Evolutionary conservation across 2,113 vertebrate genomes (phyloP).

Genomic region (Anoura caudifer): DNA sequence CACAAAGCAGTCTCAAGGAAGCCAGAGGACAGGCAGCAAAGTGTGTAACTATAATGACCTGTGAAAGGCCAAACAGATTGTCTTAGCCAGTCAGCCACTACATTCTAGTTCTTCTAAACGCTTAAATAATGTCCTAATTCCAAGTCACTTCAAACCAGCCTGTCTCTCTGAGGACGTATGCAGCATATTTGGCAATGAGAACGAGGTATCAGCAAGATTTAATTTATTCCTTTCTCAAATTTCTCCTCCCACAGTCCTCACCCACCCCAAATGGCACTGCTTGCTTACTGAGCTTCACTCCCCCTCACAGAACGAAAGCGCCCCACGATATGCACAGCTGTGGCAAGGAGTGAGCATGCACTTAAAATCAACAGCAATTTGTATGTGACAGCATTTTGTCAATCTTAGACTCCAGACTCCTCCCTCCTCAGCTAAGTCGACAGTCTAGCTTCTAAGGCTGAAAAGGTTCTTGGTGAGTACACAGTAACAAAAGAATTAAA

Average conservation of each 20-base stretch:
- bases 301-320: conserved; percentile 16
- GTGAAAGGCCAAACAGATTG: conserved; percentile 29
- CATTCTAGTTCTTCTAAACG: conserved; percentile 7
- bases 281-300: conserved; percentile 65
- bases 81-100: background rate
- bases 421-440: conserved; percentile 43
- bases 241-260: conserved; percentile 64
- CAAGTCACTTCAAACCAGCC: conserved; percentile 33
- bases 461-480: conserved; percentile 41
- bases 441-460: conserved; percentile 48
- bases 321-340: background rate
- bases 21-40: background rate
- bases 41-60: background rate
- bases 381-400: conserved; percentile 67
- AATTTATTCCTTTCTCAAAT: conserved; percentile 61
- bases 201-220: conserved; percentile 66
- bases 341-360: conserved; percentile 39
- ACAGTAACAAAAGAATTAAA: conserved; percentile 15
- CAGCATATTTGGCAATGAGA: conserved; percentile 52
- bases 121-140: conserved; percentile 58
- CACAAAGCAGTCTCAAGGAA: background rate
- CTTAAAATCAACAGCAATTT: conserved; percentile 68
- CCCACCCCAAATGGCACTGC: conserved; percentile 59
- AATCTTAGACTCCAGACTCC: conserved; percentile 33
- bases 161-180: conserved; percentile 65